Evolutionary conservation across 2,797 vertebrate genomes (phyloP).

Genomic region (Cirrhinus mrigala): DNA sequence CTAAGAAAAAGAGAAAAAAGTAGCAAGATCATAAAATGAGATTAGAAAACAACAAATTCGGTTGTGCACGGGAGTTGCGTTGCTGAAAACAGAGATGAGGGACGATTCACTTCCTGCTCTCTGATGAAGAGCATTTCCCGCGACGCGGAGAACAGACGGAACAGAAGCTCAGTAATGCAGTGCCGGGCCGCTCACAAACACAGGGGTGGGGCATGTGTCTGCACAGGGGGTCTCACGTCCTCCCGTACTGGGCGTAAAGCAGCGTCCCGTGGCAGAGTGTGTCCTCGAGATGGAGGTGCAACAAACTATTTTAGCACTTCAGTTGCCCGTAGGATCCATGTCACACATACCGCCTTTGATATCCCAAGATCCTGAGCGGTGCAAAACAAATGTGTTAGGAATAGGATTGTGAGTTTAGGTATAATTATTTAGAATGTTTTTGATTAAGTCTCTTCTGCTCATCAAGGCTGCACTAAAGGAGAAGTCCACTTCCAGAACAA

Average conservation of each 20-base stretch:
- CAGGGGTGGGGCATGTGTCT: conserved; percentile 26
- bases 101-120: conserved; percentile 18
- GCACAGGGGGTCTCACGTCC: conserved; percentile 18
- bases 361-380: conserved; percentile 76
- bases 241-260: conserved; percentile 12
- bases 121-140: conserved; percentile 42
- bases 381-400: background rate
- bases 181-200: conserved; percentile 50
- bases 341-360: conserved; percentile 74
- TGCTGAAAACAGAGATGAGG: conserved; percentile 32
- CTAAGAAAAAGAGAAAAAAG: conserved; percentile 41
- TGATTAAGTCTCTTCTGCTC: too few species aligned
- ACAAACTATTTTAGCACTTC: conserved; percentile 59
- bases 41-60: conserved; percentile 12
- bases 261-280: conserved; percentile 39
- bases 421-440: background rate
- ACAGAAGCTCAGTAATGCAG: conserved; percentile 58
- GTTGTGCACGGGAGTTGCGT: conserved; percentile 47
- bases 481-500: too few species aligned
- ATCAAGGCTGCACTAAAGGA: too few species aligned
- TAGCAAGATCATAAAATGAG: conserved; percentile 29
- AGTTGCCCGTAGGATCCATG: conserved; percentile 76
- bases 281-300: conserved; percentile 54
- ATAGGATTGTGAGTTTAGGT: background rate
- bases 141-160: conserved; percentile 50